These are phyloP conservation scores for Crotalus adamanteus DNA, from an alignment of 2,797 vertebrate species.

Conservation along the genomic window DNA sequence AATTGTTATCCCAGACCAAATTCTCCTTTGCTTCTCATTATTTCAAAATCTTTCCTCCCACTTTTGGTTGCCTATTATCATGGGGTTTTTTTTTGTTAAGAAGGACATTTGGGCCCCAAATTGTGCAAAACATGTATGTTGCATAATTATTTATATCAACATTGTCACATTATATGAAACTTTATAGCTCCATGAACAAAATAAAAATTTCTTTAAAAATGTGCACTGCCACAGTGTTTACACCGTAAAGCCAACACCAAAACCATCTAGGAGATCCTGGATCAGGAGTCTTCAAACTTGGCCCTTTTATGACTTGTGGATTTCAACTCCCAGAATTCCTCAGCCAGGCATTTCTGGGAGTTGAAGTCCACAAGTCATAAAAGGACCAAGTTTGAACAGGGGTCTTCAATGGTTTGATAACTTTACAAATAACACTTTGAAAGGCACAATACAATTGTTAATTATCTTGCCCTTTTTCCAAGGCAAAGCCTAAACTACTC, in stretches of 20 bases:
- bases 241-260: not conserved
- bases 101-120: not conserved
- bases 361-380: no score
- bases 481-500: not conserved
- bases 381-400: no score
- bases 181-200: not conserved
- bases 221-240: not conserved
- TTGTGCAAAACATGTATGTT: not conserved
- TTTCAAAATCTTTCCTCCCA: not conserved
- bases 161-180: not conserved
- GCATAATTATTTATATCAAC: not conserved
- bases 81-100: not conserved
- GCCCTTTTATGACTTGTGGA: no score
- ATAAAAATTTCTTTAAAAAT: no score
- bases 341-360: no score
- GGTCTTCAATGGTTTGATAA: not conserved
- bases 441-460: not conserved
- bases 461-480: not conserved
- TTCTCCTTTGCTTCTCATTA: not conserved
- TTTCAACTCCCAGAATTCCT: no score
- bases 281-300: no score
- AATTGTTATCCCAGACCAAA: not conserved
- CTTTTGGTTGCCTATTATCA: not conserved
- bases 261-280: not conserved
- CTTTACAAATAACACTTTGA: not conserved